Base-by-base conservation (phyloP, 2,797 vertebrate genomes). In the Erethizon dorsatum region DNA sequence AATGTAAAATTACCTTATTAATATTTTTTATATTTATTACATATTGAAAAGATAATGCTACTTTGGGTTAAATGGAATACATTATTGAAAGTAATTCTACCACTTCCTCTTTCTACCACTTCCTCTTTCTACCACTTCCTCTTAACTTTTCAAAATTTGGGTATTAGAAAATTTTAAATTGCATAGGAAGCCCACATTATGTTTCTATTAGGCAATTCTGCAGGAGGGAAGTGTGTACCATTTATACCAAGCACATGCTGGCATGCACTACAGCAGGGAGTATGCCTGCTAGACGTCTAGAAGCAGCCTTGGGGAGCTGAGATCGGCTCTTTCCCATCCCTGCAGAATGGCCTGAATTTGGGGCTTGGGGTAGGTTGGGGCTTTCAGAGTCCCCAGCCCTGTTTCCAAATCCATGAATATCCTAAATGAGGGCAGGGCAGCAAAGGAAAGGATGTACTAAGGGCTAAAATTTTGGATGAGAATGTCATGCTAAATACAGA, bases 131-230 rank as follows among this genome's bases (percentile, higher is more conserved):
- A 59, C 57, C 22, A 37, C 17, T 82, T 83, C 65, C 91, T 77
- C 87, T 96, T 96, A 56, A 89, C 37, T 94, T 67, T 96, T 91
- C 59, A 54, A 88, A 92, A 94, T 33, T 22, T 28, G n/a, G 33
- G 79, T 61, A 59, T 75, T 84, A 77, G 78, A 41, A 91, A 77
- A 89, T 69, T 85, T 83, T 17, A 78, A 92, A 83, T 83, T 47
- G 67, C 4, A 6, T 28, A 28, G 0, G 73, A 97, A 78, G 65
- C n/a, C 52, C 67, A 80, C 24, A 9, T 71, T 83, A 14, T 61
- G 71, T 91, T 86, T 88, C 85, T 91, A 57, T 59, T 52, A 90
- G 88, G 54, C 11, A 28, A 71, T 0, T 1, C 63, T 71, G 75
- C 69, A 78, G 47, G 28, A 82, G 50, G 71, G 71, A 87, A 67